phyloP scores from a whole-genome alignment of 2,888 invertebrate genomes.

The Andrena camellia region DNA sequence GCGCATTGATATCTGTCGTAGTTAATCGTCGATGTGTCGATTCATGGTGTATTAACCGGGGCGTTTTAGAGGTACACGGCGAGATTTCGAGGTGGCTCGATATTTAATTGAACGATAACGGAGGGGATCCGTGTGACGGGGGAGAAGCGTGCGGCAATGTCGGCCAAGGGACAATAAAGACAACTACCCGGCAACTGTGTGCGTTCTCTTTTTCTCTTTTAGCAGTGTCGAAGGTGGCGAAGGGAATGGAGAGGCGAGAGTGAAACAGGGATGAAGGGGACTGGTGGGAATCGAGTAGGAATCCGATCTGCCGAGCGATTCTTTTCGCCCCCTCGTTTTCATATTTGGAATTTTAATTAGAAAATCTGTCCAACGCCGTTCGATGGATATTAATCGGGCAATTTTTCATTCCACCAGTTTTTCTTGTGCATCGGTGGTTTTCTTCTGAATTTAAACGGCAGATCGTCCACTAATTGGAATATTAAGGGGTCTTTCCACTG shows the following conservation, averaged over 20 bases:
- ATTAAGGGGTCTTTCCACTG: too few species aligned
- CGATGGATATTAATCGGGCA: neutral
- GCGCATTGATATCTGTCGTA: slow-evolving; percentile 37
- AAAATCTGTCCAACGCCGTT: neutral
- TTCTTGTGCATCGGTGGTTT: too few species aligned
- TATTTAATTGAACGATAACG: neutral
- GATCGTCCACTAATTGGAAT: neutral
- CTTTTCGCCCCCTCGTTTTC: neutral
- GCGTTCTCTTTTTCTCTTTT: slow-evolving; percentile 8
- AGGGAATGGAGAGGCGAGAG: neutral
- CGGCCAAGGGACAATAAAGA: slow-evolving; percentile 46
- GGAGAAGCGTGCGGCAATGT: slow-evolving; percentile 11
- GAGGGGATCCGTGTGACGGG: neutral
- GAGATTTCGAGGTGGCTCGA: slow-evolving; percentile 14
- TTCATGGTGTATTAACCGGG: slow-evolving; percentile 11
- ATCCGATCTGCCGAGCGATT: neutral
- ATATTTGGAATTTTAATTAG: neutral
- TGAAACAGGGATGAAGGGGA: neutral
- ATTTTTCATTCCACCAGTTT: neutral
- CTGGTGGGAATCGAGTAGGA: neutral
- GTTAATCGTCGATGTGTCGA: slow-evolving; percentile 39
- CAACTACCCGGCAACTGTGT: neutral
- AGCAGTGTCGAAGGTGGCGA: neutral
- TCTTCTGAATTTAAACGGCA: neutral
- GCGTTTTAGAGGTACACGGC: neutral